Percentiles rank a stretch among this genome's conserved stretches.
phyloP scores from a whole-genome alignment of 2,888 invertebrate species.

The Macrosoma leucophasiata region DNA sequence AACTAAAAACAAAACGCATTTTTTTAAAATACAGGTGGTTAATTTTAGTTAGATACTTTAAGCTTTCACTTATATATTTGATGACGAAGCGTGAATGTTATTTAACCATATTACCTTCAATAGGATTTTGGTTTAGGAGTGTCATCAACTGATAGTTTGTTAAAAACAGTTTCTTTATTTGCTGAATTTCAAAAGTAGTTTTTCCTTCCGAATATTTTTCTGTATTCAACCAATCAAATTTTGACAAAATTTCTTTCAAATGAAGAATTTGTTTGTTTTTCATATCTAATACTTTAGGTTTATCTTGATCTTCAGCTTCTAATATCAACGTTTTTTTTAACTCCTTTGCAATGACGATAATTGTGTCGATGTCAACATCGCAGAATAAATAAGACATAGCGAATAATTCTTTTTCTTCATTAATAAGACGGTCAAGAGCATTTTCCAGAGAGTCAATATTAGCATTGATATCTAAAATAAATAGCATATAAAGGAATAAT shows the following conservation, averaged over 20 bases:
- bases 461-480: conserved; percentile 49
- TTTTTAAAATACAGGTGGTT: no score
- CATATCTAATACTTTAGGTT: not conserved
- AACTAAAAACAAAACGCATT: no score
- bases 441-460: conserved; percentile 37
- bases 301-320: conserved; percentile 22
- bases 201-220: conserved; percentile 33
- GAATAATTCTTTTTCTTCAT: conserved; percentile 32
- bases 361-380: conserved; percentile 27
- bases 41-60: no score
- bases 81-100: no score
- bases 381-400: conserved; percentile 14
- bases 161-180: conserved; percentile 34
- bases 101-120: no score
- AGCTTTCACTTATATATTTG: no score
- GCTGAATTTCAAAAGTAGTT: conserved; percentile 30
- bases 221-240: conserved; percentile 40
- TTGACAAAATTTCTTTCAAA: conserved; percentile 23
- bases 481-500: no score
- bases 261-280: not conserved
- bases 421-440: conserved; percentile 37
- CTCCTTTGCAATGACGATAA: conserved; percentile 32
- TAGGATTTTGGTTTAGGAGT: conserved; percentile 29
- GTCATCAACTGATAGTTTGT: conserved; percentile 37
- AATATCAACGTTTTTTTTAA: conserved; percentile 28